phyloP scores from a whole-genome alignment of 2,113 vertebrate species.

The Phaethornis superciliosus region DNA sequence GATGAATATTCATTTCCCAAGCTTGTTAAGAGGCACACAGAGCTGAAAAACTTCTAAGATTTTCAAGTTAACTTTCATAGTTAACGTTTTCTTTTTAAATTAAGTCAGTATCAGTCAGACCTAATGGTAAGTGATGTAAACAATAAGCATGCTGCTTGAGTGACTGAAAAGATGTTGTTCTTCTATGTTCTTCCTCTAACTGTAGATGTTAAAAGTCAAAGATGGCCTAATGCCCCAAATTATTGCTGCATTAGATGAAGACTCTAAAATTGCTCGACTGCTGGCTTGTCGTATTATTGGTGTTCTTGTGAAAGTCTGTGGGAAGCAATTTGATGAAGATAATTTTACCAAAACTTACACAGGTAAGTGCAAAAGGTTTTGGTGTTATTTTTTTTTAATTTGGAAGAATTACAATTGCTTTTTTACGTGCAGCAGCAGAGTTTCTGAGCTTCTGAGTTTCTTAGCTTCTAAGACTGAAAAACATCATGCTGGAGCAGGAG shows the following conservation, averaged over 20 bases:
- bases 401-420: not conserved
- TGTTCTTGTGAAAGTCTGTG: constrained; percentile 71
- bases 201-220: constrained; percentile 79
- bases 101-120: not conserved
- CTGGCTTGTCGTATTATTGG: constrained; percentile 84
- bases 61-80: not conserved
- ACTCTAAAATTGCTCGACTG: constrained; percentile 83
- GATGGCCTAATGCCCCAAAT: constrained; percentile 76
- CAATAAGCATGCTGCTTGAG: not conserved
- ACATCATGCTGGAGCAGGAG: not conserved
- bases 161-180: not conserved
- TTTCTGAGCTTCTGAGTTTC: no score
- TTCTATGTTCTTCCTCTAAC: not conserved
- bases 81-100: not conserved
- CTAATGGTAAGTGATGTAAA: not conserved
- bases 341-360: constrained; percentile 86
- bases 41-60: not conserved
- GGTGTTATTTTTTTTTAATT: not conserved
- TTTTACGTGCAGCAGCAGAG: not conserved
- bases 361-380: constrained; percentile 71
- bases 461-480: not conserved
- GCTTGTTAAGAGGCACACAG: not conserved
- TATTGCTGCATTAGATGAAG: constrained; percentile 86
- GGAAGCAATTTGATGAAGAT: constrained; percentile 73
- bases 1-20: not conserved